These are phyloP conservation scores for Dicrurus megarhynchus DNA, from an alignment of 2,113 vertebrate genomes.

Conservation along the genomic window DNA sequence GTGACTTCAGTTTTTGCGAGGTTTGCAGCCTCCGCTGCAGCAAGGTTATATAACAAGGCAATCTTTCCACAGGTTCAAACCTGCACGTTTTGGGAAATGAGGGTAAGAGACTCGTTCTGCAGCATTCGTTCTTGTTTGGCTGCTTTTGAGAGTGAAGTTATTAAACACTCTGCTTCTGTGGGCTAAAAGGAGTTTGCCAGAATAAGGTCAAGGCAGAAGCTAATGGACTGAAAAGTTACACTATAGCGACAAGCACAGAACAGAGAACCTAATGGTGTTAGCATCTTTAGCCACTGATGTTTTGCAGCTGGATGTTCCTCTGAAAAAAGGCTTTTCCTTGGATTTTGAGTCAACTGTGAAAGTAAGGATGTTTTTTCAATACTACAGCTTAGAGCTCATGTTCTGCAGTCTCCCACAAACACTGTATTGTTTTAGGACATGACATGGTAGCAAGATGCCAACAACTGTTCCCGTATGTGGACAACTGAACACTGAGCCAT, in stretches of 20 bases:
- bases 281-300: background rate
- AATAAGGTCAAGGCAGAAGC: constrained; percentile 18
- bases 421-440: fast-evolving
- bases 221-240: background rate
- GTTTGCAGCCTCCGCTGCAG: background rate
- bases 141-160: background rate
- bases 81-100: background rate
- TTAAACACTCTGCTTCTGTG: background rate
- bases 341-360: background rate
- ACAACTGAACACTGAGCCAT: background rate
- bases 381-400: background rate
- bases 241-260: background rate
- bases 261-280: background rate
- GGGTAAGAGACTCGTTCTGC: background rate
- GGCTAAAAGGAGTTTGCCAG: background rate
- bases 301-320: background rate
- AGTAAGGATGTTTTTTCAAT: background rate
- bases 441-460: background rate
- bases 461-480: background rate
- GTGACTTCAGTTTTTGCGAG: background rate
- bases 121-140: background rate
- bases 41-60: background rate
- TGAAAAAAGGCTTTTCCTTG: background rate
- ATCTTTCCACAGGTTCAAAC: background rate
- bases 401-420: background rate